Evolutionary conservation across 2,888 invertebrate genomes (phyloP).

Genomic region (Syrista parreyssii): DNA sequence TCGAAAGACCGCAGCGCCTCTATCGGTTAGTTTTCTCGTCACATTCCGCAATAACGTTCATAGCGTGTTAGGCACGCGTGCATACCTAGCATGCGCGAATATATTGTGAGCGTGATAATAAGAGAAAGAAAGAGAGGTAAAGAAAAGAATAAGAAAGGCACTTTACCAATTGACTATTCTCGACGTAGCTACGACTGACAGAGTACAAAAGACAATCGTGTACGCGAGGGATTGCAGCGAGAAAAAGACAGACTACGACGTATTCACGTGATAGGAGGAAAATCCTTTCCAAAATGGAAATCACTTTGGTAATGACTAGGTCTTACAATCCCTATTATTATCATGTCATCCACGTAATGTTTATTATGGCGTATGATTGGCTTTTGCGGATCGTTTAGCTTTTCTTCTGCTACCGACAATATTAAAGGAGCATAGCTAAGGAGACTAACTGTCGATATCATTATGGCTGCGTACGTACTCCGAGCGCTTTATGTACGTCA

Average conservation of each 20-base stretch:
- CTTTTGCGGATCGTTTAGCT: slow-evolving; percentile 27
- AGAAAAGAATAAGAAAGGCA: not conserved
- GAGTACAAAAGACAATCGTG: not conserved
- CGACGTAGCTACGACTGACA: not conserved
- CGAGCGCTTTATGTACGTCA: slow-evolving; percentile 12
- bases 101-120: not conserved
- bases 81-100: not conserved
- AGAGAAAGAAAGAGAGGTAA: slow-evolving; percentile 21
- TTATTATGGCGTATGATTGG: slow-evolving; percentile 38
- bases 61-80: not conserved
- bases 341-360: slow-evolving; percentile 26
- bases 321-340: slow-evolving; percentile 52
- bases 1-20: not conserved
- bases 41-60: not conserved
- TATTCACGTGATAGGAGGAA: slow-evolving; percentile 10
- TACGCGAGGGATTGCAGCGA: not conserved
- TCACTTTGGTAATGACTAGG: slow-evolving; percentile 67
- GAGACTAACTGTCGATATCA: slow-evolving; percentile 28
- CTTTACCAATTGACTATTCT: not conserved
- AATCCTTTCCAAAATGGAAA: slow-evolving; percentile 32
- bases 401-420: slow-evolving; percentile 22
- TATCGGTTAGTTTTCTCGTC: not conserved
- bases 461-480: slow-evolving; percentile 30
- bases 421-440: slow-evolving; percentile 22
- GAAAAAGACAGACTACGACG: slow-evolving; percentile 5